Percentiles rank a stretch among this genome's conserved stretches.
phyloP scores from a whole-genome alignment of 2,797 vertebrate species.

The Periophthalmus magnuspinnatus region DNA sequence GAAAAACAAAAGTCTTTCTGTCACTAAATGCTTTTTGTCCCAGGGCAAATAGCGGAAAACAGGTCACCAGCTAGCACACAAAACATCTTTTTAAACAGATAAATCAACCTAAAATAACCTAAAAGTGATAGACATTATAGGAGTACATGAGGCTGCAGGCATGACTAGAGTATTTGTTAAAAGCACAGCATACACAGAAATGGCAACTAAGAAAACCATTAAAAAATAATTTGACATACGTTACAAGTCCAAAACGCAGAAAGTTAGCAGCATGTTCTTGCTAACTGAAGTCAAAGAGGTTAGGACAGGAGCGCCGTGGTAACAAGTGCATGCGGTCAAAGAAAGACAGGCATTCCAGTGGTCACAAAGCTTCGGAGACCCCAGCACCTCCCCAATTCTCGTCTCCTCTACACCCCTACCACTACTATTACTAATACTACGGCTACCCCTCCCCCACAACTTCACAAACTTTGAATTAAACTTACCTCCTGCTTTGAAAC shows the following conservation, averaged over 20 bases:
- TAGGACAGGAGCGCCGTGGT: conserved; percentile 29
- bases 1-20: conserved; percentile 42
- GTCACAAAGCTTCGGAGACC: conserved; percentile 73
- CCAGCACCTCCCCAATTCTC: conserved; percentile 30
- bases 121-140: neutral
- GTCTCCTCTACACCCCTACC: conserved; percentile 43
- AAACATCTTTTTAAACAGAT: neutral
- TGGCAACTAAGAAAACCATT: neutral
- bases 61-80: conserved; percentile 10
- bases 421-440: conserved; percentile 61
- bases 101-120: neutral
- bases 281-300: conserved; percentile 43
- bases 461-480: conserved; percentile 48
- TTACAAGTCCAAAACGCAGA: conserved; percentile 29
- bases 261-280: conserved; percentile 37
- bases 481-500: conserved; percentile 70
- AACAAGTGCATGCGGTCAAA: conserved; percentile 68
- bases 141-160: neutral
- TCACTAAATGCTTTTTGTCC: conserved; percentile 37
- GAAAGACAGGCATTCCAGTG: conserved; percentile 80
- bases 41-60: conserved; percentile 5
- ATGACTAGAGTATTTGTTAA: neutral
- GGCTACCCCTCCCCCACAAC: conserved; percentile 48
- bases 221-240: conserved; percentile 27
- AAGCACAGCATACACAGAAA: conserved; percentile 10